These are phyloP conservation scores for Amphiprion percula DNA, from an alignment of 2,113 vertebrate genomes.

Conservation along the genomic window DNA sequence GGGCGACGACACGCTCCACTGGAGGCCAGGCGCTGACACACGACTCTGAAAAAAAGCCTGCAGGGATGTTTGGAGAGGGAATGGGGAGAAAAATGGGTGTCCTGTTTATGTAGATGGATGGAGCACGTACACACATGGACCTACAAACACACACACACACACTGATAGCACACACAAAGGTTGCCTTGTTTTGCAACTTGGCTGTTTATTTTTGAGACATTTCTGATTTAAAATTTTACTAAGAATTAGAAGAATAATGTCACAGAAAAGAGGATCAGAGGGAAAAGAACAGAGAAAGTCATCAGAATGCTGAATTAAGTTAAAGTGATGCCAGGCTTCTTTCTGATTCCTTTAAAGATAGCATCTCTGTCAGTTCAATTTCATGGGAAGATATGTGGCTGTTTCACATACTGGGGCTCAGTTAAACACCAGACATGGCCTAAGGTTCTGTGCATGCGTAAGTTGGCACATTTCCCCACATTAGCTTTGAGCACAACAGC, in stretches of 20 bases:
- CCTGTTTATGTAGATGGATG: conserved; percentile 35
- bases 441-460: not conserved
- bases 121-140: not conserved
- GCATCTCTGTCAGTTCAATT: not conserved
- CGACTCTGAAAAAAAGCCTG: conserved; percentile 40
- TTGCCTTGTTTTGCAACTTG: not conserved
- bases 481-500: conserved; percentile 11
- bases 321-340: not conserved
- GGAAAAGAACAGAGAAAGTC: no score
- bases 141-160: not conserved
- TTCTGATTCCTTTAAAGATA: conserved; percentile 26
- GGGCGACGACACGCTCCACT: conserved; percentile 42
- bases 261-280: no score
- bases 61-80: conserved; percentile 33
- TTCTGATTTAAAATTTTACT: not conserved
- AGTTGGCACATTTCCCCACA: not conserved
- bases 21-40: conserved; percentile 56
- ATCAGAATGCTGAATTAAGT: not conserved
- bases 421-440: not conserved
- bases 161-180: conserved; percentile 1
- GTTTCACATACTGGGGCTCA: not conserved
- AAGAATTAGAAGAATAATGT: not conserved
- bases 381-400: conserved; percentile 11
- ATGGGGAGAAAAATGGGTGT: conserved; percentile 41
- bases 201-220: not conserved